phyloP scores from a whole-genome alignment of 2,888 invertebrate genomes.

The Lamproptera curius region DNA sequence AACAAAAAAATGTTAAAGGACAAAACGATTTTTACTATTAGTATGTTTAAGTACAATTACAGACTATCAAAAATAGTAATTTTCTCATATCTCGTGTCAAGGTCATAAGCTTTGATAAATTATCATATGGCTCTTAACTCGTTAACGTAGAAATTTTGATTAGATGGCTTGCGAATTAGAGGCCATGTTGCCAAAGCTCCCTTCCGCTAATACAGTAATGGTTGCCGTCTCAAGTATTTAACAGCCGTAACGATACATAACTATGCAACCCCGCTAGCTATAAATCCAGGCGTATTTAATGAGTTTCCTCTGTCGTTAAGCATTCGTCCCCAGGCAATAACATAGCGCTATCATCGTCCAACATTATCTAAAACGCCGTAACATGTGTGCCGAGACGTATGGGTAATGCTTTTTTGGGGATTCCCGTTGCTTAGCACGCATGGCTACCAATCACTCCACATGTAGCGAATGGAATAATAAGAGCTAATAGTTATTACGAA shows the following conservation, averaged over 20 bases:
- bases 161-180: not conserved
- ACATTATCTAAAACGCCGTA: conserved; percentile 51
- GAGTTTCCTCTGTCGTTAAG: conserved; percentile 69
- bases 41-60: no score
- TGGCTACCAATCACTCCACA: no score
- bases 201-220: conserved; percentile 13
- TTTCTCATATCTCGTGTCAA: no score
- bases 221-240: conserved; percentile 19
- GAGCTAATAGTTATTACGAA: no score
- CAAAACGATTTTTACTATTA: no score
- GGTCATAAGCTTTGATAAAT: not conserved
- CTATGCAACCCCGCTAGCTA: conserved; percentile 44
- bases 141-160: not conserved
- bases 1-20: no score
- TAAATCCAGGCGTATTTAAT: conserved; percentile 70
- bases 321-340: conserved; percentile 58
- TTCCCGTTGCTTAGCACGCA: not conserved
- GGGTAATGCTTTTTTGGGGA: conserved; percentile 20
- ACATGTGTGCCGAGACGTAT: conserved; percentile 46
- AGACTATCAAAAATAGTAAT: no score
- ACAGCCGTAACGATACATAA: conserved; percentile 15
- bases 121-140: not conserved
- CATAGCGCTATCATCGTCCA: conserved; percentile 61
- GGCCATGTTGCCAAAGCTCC: not conserved
- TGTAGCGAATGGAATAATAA: no score